A percentile compares a stretch with the other conserved stretches of the same genome.
Conservation (phyloP, 2,113 vertebrate genomes). For the Hipposideros armiger region DNA sequence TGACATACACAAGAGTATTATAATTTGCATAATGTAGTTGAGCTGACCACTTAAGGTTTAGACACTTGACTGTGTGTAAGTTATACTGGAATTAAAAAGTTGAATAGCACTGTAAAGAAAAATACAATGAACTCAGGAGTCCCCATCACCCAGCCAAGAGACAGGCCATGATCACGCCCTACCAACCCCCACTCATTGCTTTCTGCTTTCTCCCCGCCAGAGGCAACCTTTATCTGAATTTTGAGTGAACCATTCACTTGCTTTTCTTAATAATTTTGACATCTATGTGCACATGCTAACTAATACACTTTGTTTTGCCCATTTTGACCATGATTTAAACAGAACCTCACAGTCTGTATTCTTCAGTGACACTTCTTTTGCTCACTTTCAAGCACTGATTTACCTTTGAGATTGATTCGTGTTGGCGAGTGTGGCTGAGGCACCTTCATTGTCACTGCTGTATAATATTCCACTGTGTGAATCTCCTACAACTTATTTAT, state of each 20-base stretch:
- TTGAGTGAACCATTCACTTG: not conserved
- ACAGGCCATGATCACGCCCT: not conserved
- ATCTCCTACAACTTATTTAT: not conserved
- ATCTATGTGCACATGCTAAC: not conserved
- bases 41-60: not conserved
- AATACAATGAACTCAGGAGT: not conserved
- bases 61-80: not conserved
- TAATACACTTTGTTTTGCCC: not conserved
- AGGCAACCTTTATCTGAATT: not conserved
- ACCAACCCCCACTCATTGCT: no score
- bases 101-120: slow-evolving; percentile 7
- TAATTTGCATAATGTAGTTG: not conserved
- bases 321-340: not conserved
- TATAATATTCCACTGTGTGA: not conserved
- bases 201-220: not conserved
- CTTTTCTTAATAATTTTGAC: not conserved
- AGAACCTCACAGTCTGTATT: not conserved
- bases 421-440: not conserved
- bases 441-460: not conserved
- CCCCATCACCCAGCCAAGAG: not conserved
- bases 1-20: not conserved
- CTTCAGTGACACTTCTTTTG: not conserved
- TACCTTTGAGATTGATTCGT: not conserved
- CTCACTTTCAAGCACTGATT: not conserved
- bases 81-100: not conserved